Evolutionary conservation across 2,888 invertebrate genomes (phyloP).

Genomic region (Acronicta psi): DNA sequence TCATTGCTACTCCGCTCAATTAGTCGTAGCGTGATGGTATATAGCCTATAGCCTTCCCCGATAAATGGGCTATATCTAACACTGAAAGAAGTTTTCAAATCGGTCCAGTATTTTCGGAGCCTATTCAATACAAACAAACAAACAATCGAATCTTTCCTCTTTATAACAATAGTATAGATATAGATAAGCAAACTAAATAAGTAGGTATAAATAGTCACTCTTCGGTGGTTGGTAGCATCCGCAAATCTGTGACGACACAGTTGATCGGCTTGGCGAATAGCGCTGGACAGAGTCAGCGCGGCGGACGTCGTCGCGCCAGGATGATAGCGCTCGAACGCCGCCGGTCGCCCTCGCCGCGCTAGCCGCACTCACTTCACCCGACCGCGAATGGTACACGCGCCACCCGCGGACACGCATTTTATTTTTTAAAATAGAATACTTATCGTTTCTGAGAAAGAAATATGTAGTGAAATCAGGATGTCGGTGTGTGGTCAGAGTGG

Average conservation of each 20-base stretch:
- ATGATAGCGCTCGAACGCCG: conserved; percentile 43
- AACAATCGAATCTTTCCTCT: no score
- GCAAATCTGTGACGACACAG: conserved; percentile 78
- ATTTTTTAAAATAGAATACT: conserved; percentile 56
- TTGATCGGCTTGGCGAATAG: conserved; percentile 74
- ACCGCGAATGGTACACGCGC: conserved; percentile 75
- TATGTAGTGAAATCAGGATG: conserved; percentile 74
- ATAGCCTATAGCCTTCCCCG: no score
- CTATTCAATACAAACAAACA: no score
- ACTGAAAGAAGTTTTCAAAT: no score
- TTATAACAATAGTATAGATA: no score
- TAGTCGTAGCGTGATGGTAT: no score
- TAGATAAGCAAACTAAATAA: no score
- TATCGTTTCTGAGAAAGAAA: conserved; percentile 50
- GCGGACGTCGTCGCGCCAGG: conserved; percentile 49
- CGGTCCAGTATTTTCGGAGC: no score
- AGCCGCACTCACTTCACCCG: conserved; percentile 65
- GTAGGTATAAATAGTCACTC: background rate
- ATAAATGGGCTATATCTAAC: no score
- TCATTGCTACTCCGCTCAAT: no score
- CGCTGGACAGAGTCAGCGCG: conserved; percentile 59
- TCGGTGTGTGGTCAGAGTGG: conserved; percentile 78
- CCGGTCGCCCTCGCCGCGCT: conserved; percentile 54
- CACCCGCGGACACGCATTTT: conserved; percentile 62
- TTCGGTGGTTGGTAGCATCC: conserved; percentile 21